These are phyloP conservation scores for Crossaster papposus DNA, from an alignment of 53 echinoderm and acorn worm species.

Conservation along the genomic window DNA sequence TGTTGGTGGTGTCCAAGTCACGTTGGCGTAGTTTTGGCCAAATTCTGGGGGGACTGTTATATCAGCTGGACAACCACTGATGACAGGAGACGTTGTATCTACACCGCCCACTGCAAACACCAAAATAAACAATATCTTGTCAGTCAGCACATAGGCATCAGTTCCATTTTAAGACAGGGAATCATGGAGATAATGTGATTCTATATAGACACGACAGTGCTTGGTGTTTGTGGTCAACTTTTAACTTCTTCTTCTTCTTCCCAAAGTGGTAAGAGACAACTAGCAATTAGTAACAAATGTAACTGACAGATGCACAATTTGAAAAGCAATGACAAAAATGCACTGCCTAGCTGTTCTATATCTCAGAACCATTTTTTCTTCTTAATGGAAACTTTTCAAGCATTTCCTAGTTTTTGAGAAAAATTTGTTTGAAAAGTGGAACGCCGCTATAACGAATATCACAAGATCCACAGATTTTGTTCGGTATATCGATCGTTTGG, in stretches of 20 bases:
- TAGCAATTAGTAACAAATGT: neutral
- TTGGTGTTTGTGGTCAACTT: too few relatives aligned
- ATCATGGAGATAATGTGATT: too few relatives aligned
- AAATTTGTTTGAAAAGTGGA: too few relatives aligned
- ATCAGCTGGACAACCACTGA: slow-evolving; percentile 2
- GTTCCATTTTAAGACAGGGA: neutral
- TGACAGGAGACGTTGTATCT: slow-evolving; percentile 4
- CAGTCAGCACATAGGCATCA: neutral
- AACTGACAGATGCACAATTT: neutral
- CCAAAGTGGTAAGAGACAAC: too few relatives aligned
- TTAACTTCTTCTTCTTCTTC: too few relatives aligned
- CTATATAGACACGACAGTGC: too few relatives aligned
- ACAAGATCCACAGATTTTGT: too few relatives aligned
- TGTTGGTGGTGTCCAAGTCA: slow-evolving; percentile 23
- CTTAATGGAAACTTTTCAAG: too few relatives aligned
- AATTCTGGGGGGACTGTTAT: slow-evolving; percentile 18
- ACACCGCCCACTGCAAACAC: neutral
- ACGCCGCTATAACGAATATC: too few relatives aligned
- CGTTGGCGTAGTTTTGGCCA: slow-evolving; percentile 16
- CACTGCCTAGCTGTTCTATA: neutral
- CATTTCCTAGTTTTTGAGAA: too few relatives aligned
- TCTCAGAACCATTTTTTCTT: neutral
- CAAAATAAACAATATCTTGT: neutral
- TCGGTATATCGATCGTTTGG: too few relatives aligned
- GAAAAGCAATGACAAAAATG: neutral